A percentile compares a stretch with the other conserved stretches of the same genome.
Conservation (phyloP, 2,113 vertebrate genomes). For the Albula goreensis region DNA sequence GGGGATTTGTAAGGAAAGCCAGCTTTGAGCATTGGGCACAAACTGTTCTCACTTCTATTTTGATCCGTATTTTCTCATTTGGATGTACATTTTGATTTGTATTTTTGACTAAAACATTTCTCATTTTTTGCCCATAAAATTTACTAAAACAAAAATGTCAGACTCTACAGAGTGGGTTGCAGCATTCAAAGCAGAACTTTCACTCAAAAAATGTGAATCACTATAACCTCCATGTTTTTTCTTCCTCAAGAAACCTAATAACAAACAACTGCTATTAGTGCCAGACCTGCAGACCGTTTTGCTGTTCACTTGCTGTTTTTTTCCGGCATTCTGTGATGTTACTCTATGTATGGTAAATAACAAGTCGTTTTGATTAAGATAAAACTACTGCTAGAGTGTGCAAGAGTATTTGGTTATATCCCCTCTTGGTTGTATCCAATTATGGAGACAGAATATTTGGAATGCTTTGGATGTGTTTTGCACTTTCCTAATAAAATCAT, state of each 20-base stretch:
- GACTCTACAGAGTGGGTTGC: background rate
- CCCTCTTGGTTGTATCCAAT: background rate
- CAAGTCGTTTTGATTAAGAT: background rate
- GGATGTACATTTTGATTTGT: conserved; percentile 6
- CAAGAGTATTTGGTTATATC: background rate
- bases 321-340: background rate
- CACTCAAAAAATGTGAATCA: background rate
- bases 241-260: background rate
- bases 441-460: too few relatives aligned
- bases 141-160: too few relatives aligned
- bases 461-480: too few relatives aligned
- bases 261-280: background rate
- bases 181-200: background rate
- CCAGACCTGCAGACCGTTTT: background rate
- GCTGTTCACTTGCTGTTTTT: background rate
- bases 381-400: background rate
- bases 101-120: background rate
- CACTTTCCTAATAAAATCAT: too few relatives aligned
- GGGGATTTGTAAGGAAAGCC: conserved; percentile 23
- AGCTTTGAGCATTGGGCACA: conserved; percentile 20
- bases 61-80: conserved; percentile 19
- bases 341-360: background rate
- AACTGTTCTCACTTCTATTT: conserved; percentile 19
- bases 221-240: background rate
- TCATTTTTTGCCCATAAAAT: background rate